phyloP scores from a whole-genome alignment of 1,140 invertebrate species.

The Leptinotarsa defecta region DNA sequence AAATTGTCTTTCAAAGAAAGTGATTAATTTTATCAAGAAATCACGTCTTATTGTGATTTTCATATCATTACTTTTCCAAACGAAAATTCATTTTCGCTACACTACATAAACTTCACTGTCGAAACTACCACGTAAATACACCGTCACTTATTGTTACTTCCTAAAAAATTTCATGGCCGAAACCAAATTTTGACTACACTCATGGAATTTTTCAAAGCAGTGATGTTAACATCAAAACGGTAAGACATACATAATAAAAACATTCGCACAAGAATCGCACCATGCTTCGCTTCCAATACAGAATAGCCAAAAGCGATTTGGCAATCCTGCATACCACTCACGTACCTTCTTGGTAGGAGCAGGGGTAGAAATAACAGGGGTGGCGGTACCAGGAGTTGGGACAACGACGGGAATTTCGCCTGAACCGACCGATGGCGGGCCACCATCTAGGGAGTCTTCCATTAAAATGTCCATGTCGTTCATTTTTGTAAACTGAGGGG shows the following conservation, averaged over 20 bases:
- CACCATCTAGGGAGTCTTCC: slow-evolving; percentile 74
- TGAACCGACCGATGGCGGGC: slow-evolving; percentile 74
- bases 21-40: too few species aligned
- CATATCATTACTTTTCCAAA: too few species aligned
- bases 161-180: slow-evolving; percentile 16
- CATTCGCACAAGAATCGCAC: not conserved
- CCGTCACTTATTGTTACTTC: too few species aligned
- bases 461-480: slow-evolving; percentile 65
- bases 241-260: slow-evolving; percentile 7
- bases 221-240: not conserved
- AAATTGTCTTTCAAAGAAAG: too few species aligned
- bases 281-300: slow-evolving; percentile 18
- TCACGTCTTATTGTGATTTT: too few species aligned
- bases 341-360: slow-evolving; percentile 56
- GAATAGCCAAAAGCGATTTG: slow-evolving; percentile 7
- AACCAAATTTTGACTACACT: slow-evolving; percentile 30
- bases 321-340: not conserved
- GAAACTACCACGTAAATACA: too few species aligned
- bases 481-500: slow-evolving; percentile 62
- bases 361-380: slow-evolving; percentile 39
- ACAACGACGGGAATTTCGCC: slow-evolving; percentile 62
- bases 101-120: too few species aligned
- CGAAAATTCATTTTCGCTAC: too few species aligned
- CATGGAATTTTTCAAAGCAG: slow-evolving; percentile 33
- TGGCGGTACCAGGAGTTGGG: slow-evolving; percentile 36